Base-by-base conservation (phyloP, 2,888 invertebrate species). In the Trachelus stipa region DNA sequence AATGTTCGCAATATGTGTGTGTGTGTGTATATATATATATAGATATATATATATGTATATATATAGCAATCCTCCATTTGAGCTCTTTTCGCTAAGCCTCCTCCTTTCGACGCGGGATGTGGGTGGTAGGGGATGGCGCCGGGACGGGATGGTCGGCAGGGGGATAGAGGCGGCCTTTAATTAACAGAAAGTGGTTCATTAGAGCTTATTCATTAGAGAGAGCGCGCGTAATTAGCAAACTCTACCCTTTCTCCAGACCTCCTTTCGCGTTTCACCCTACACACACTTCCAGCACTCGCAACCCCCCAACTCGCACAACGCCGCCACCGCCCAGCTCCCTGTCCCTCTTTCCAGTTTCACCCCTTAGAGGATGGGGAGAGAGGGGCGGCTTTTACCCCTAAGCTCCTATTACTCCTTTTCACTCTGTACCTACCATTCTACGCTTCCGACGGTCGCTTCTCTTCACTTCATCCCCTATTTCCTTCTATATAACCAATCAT, bases 131-230 rank as follows among this genome's bases (percentile, higher is more conserved):
- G 74, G 56, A 23, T 23, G 56, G 56, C 56, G 56, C 9, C 23
- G 56, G 56, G 56, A 56, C 56, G 56, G 56, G 56, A 56, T 82
- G 83, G 83, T 82, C 82, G 85, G 83, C 85, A 85, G 87, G 83
- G 86, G 84, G 83, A 85, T 87, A 88, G 90, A 89, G 90, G 92
- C 92, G 93, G 95, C 94, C 95, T 96, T 95, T 96, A 95, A 96
- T 96, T 96, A 95, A 95, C 95, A 95, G 95, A 96, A 95, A 96
- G 96, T 95, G 95, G 95, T 96, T 96, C 96, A 96, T 96, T 96
- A 95, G 95, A 95, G 95, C 95, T 95, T 95, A 95, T 95, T 96
- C 95, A 96, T 96, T 96, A 96, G 95, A 95, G 95, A 95, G 95
- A 95, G 95, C 86, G 87, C 87, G 95, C 95, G 95, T 95, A 96